These are phyloP conservation scores for Dryobates pubescens DNA, from an alignment of 2,797 vertebrate genomes.

Conservation along the genomic window DNA sequence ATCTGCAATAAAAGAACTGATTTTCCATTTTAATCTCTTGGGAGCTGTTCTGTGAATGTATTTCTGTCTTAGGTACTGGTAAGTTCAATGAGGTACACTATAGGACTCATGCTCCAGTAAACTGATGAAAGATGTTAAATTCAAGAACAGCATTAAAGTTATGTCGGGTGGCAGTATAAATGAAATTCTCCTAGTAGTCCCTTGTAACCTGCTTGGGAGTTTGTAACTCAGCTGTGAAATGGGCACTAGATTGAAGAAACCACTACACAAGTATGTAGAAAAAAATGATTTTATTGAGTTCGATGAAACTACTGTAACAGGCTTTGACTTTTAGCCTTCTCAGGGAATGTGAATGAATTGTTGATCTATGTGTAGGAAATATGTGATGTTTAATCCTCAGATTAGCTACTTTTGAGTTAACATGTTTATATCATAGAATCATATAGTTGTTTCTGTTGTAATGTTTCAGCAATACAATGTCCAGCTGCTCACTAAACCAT, in stretches of 20 bases:
- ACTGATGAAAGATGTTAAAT: constrained; percentile 21
- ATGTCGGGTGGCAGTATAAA: not conserved
- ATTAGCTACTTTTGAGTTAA: not conserved
- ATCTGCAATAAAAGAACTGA: constrained; percentile 45
- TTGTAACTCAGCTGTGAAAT: constrained; percentile 21
- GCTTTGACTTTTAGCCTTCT: not conserved
- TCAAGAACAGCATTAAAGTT: constrained; percentile 30
- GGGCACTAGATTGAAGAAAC: not conserved
- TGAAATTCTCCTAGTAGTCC: not conserved
- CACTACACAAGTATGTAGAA: not conserved
- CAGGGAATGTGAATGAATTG: fast-evolving
- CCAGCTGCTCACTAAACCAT: too few species aligned
- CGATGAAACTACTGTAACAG: not conserved
- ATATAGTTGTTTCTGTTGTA: too few species aligned
- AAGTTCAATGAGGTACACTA: constrained; percentile 24
- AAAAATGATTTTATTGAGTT: not conserved
- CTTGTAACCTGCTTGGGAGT: not conserved
- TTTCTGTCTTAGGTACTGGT: constrained; percentile 6
- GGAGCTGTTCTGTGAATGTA: constrained; percentile 40
- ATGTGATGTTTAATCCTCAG: fast-evolving
- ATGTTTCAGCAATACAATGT: too few species aligned
- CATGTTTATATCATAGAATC: not conserved
- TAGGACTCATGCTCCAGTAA: constrained; percentile 6
- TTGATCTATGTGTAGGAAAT: not conserved
- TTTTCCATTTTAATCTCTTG: constrained; percentile 40